Conservation (phyloP, 2,888 invertebrate genomes). For the Exocentrus adspersus region DNA sequence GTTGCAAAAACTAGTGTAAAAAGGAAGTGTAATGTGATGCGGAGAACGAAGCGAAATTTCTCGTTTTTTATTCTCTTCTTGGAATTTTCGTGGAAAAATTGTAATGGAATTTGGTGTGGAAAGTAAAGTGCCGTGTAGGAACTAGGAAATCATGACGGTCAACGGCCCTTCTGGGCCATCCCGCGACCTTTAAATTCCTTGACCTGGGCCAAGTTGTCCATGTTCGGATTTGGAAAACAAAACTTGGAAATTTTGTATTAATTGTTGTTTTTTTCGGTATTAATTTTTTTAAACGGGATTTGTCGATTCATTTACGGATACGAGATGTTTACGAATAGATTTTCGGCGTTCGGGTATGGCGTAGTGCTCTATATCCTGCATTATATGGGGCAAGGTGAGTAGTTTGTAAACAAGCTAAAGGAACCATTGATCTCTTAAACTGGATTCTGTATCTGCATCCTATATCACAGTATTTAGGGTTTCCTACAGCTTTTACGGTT, state of each 20-base stretch:
- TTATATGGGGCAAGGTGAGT: constrained; percentile 27
- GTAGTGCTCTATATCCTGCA: constrained; percentile 3
- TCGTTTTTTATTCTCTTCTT: constrained; percentile 17
- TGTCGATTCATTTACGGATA: background rate
- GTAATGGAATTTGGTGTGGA: constrained; percentile 23
- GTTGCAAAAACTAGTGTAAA: constrained; percentile 22
- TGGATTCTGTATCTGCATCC: too few relatives aligned
- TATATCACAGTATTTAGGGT: too few relatives aligned
- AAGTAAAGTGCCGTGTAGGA: constrained; percentile 2
- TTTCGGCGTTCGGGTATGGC: constrained; percentile 9
- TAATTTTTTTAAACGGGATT: too few relatives aligned
- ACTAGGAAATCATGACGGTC: constrained; percentile 6
- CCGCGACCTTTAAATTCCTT: constrained; percentile 47
- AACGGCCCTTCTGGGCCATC: background rate
- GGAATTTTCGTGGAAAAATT: constrained; percentile 20
- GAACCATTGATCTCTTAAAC: too few relatives aligned
- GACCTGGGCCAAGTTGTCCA: constrained; percentile 56
- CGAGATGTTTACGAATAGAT: constrained; percentile 21
- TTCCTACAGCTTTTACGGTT: too few relatives aligned
- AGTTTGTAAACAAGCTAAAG: constrained; percentile 5
- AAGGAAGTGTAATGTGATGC: constrained; percentile 30
- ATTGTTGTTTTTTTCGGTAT: constrained; percentile 27
- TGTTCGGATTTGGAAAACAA: constrained; percentile 52
- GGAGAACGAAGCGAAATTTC: constrained; percentile 26
- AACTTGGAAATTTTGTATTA: constrained; percentile 39